These are phyloP conservation scores for Dolichotis patagonum DNA, from an alignment of 2,113 vertebrate genomes.

Conservation along the genomic window DNA sequence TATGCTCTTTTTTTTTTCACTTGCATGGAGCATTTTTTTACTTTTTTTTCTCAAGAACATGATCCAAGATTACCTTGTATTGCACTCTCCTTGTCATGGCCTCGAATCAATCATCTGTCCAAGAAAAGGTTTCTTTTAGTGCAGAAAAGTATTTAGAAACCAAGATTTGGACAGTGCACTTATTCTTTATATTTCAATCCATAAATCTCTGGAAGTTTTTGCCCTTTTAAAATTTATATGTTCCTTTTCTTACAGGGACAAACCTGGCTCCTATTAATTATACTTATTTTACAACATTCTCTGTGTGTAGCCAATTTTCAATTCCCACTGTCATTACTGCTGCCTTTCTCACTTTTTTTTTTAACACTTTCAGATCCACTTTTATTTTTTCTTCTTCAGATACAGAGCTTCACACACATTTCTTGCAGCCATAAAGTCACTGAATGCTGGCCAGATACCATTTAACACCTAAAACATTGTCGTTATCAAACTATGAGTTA, in stretches of 20 bases:
- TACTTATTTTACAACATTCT: background rate
- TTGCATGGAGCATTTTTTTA: constrained; percentile 1
- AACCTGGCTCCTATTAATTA: background rate
- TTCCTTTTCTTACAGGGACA: constrained; percentile 1
- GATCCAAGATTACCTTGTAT: background rate
- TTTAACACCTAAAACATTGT: no score
- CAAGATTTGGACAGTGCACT: background rate
- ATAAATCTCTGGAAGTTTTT: background rate
- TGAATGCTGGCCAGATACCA: no score
- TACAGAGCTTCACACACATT: no score
- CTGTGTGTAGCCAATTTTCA: background rate
- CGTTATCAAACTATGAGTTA: no score
- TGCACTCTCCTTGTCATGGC: background rate
- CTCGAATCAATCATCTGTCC: background rate
- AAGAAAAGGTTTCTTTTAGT: background rate
- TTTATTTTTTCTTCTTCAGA: no score
- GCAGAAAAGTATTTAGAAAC: background rate
- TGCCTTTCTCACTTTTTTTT: background rate
- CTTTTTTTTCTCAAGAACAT: constrained; percentile 14
- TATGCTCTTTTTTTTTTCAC: constrained; percentile 6
- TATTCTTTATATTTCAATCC: background rate
- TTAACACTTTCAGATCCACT: background rate
- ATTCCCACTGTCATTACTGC: background rate
- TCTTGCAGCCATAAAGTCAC: no score
- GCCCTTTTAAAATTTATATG: constrained; percentile 4